A percentile compares a stretch with the other conserved stretches of the same genome.
phyloP scores from a whole-genome alignment of 2,113 vertebrate species.

The Corydoras sp. region DNA sequence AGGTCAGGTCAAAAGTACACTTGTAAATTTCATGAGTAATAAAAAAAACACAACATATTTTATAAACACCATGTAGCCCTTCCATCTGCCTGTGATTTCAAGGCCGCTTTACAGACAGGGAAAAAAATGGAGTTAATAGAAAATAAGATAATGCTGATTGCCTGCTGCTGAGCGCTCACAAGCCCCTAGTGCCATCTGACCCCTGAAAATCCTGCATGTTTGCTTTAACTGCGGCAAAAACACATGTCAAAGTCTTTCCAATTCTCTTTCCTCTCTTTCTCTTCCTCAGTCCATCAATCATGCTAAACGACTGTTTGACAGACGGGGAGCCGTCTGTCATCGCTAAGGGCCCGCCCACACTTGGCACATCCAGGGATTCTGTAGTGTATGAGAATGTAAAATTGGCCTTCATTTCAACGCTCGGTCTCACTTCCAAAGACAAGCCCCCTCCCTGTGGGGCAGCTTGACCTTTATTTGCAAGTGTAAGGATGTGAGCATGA shows the following conservation, averaged over 20 bases:
- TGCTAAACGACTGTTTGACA: slow-evolving; percentile 59
- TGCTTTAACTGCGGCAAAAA: slow-evolving; percentile 52
- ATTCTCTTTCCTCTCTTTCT: slow-evolving; percentile 45
- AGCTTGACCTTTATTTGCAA: slow-evolving; percentile 49
- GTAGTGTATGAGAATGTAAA: slow-evolving; percentile 1
- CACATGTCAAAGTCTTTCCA: slow-evolving; percentile 60
- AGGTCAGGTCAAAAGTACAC: too few relatives aligned
- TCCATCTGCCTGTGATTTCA: too few relatives aligned
- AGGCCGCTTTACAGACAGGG: too few relatives aligned
- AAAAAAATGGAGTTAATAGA: too few relatives aligned
- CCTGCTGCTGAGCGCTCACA: too few relatives aligned
- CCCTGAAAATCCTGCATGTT: slow-evolving; percentile 39
- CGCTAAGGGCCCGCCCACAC: slow-evolving; percentile 38
- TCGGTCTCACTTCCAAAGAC: slow-evolving; percentile 51
- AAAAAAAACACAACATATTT: too few relatives aligned
- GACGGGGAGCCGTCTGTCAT: slow-evolving; percentile 64
- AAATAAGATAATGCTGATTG: too few relatives aligned
- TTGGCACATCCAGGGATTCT: slow-evolving; percentile 20
- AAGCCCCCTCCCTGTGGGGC: slow-evolving; percentile 53
- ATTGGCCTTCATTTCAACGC: slow-evolving; percentile 18
- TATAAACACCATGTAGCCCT: too few relatives aligned
- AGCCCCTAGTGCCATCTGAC: too few relatives aligned
- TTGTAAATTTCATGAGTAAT: too few relatives aligned
- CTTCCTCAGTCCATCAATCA: slow-evolving; percentile 61
- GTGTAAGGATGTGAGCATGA: slow-evolving; percentile 25